Base-by-base conservation (phyloP, 2,113 vertebrate species). In the Taxidea taxus region DNA sequence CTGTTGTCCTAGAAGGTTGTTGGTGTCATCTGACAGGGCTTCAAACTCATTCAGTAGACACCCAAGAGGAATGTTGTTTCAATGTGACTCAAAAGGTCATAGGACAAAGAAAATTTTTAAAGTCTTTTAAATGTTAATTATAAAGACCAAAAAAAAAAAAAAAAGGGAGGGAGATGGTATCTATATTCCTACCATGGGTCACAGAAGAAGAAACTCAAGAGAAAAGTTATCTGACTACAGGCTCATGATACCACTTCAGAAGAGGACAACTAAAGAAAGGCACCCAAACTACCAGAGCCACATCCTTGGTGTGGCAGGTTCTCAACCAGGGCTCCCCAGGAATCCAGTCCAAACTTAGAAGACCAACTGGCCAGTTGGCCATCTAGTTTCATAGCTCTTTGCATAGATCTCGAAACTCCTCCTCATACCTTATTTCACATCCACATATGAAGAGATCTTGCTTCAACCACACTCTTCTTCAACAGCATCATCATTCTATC, bases 221-320 rank as follows among this genome's bases (percentile, higher is more conserved):
- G 13, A 62, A 62, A 49, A 20, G 10, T 25, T 21, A 34, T 23
- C 18, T 60, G 6, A 34, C 44, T 9, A 47, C 0, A 39, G 18
- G 56, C 8, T 68, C 25, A 5, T 0, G 0, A 39, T 8, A 2
- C 31, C n/a, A 6, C 39, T 25, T 88, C n/a, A 34, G 34, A 75
- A 27, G 10, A n/a, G 6, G 31, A 47, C 2, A 9, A 25, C 23
- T 0, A 1, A 54, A 39, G 16, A 44, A 72, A 90, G 29, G 8
- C 51, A 6, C 8, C 15, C 34, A 27, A 54, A 12, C 8, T 11
- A 4, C 39, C 15, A 81, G 84, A 66, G 21, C 6, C 21, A 4
- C 5, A 20, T 42, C 11, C 13, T 2, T 4, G 13, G 39, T 1
- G 1, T 14, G 39, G 39, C 29, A 60, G 3, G 3, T 27, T 29